Evolutionary conservation across 2,888 invertebrate species (phyloP), one percentile per base, ranked within the genome.

Genomic region (Pristionchus fissidentatus): DNA sequence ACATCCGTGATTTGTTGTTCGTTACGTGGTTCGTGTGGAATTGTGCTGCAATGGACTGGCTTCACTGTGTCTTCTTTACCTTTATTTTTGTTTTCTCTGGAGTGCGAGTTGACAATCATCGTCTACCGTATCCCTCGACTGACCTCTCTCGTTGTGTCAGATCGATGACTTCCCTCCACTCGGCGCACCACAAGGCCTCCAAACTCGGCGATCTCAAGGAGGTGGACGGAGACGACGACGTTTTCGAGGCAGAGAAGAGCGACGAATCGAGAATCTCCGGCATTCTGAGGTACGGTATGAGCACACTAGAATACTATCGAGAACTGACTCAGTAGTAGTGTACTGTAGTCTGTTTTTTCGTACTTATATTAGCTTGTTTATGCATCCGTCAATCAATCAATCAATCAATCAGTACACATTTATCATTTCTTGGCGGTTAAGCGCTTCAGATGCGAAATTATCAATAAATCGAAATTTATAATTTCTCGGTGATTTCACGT

Each of bases 111-210:
- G n/a, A 73, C 41, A 73, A 73, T 41, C 73, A 26, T 8, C n/a
- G 26, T 19, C 62, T 57, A 57, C 62, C 35, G n/a, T 57, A 57
- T 7, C 22, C 57, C 46, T 8, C n/a, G 15, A 55, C 55, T 55
- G n/a, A 8, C 55, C 55, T 55, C 55, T 41, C 10, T 79, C n/a
- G 60, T n/a, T 60, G 8, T 60, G 86, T 90, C 79, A 85, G 89
- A n/a, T 89, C 89, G 38, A 86, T 89, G 62, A 81, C 86, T n/a
- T 89, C 89, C 0, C 83, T 89, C 38, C 88, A 85, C 73, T 89
- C 88, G 60, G 26, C 15, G 15, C n/a, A 22, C 8, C 38, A 41
- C 38, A 70, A 70, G 70, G 26, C 70, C 38, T 70, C 70, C 22
- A 81, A 81, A 46, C 62, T 81, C 62, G 62, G 46, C 19, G 80